phyloP scores from a whole-genome alignment of 2,797 vertebrate genomes.

The Benthosema pterotum region DNA sequence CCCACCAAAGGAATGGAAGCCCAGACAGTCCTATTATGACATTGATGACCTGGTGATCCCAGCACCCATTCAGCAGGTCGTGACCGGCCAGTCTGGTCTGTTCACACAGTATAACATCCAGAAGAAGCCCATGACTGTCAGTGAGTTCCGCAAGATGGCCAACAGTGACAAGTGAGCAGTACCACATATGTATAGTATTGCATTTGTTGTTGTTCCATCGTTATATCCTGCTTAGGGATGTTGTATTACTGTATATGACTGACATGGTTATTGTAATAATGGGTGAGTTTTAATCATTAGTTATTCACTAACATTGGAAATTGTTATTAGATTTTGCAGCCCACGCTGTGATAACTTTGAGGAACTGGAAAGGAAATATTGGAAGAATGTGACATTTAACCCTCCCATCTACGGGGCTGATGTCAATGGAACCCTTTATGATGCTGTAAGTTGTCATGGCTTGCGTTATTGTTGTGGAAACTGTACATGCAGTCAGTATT shows the following conservation, averaged over 20 bases:
- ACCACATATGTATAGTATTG: neutral
- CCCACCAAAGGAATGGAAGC: constrained; percentile 95
- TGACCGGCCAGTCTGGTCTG: constrained; percentile 94
- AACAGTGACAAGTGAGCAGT: constrained; percentile 91
- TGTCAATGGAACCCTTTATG: constrained; percentile 93
- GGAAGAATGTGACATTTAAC: constrained; percentile 98
- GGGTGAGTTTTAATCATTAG: neutral
- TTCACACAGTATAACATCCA: constrained; percentile 99
- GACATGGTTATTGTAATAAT: neutral
- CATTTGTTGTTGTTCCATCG: neutral
- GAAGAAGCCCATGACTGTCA: constrained; percentile 94
- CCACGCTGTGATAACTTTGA: constrained; percentile 95
- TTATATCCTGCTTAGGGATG: neutral
- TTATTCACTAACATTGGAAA: neutral
- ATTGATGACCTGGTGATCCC: constrained; percentile 94
- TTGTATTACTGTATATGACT: too few relatives aligned
- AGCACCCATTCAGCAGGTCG: constrained; percentile 96
- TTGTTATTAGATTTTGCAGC: constrained; percentile 86
- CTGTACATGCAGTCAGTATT: too few relatives aligned
- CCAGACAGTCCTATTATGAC: constrained; percentile 88
- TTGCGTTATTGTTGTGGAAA: neutral
- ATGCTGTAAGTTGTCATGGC: constrained; percentile 80
- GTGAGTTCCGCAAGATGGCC: constrained; percentile 91
- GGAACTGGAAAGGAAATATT: constrained; percentile 97
- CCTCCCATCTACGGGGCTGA: constrained; percentile 96